A percentile compares a stretch with the other conserved stretches of the same genome.
Conservation (phyloP, 2,888 invertebrate species). For the Epistrophe eligans region DNA sequence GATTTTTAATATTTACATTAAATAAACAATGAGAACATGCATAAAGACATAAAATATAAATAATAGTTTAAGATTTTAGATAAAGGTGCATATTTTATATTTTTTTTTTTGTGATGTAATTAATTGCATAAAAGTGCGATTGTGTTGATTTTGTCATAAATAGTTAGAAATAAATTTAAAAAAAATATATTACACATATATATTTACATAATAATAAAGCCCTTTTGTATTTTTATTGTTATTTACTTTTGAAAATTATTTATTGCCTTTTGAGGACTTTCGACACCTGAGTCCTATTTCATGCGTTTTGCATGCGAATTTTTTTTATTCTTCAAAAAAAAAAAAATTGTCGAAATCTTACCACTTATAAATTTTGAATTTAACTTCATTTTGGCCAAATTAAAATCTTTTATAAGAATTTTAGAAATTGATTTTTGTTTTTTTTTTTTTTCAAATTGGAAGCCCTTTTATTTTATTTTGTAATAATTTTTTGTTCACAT, state of each 20-base stretch:
- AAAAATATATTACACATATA: neutral
- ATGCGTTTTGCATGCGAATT: constrained; percentile 38
- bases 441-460: too few relatives aligned
- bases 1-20: neutral
- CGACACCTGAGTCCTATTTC: constrained; percentile 18
- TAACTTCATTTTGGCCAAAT: constrained; percentile 49
- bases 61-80: constrained; percentile 7
- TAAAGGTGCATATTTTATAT: neutral
- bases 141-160: neutral
- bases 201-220: neutral
- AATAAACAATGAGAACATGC: constrained; percentile 26
- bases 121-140: too few relatives aligned
- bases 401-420: neutral
- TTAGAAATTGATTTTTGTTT: neutral
- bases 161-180: neutral
- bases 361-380: constrained; percentile 39
- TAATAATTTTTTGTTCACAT: neutral
- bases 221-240: neutral
- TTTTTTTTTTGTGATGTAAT: neutral
- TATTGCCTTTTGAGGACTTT: constrained; percentile 8
- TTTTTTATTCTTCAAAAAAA: neutral
- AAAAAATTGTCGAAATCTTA: constrained; percentile 35
- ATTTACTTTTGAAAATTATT: constrained; percentile 18
- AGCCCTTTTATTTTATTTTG: too few relatives aligned
- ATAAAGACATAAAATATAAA: constrained; percentile 23